Percentiles rank a stretch among this genome's conserved stretches.
These are phyloP conservation scores for Poecilia gillii DNA, from an alignment of 2,797 vertebrate species.

Conservation along the genomic window DNA sequence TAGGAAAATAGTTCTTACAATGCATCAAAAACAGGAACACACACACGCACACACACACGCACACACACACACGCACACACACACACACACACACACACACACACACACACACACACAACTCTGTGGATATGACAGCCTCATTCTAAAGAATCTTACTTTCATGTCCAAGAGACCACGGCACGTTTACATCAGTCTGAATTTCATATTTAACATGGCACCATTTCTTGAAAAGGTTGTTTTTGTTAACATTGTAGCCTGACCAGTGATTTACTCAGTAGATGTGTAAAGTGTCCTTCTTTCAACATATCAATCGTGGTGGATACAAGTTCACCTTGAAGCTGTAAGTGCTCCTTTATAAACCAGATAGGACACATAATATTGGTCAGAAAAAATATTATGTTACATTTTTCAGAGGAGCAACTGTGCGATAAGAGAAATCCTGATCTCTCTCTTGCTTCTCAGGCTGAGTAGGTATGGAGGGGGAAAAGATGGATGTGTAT, in stretches of 20 bases:
- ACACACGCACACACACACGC: too few relatives aligned
- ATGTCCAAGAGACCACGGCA: background rate
- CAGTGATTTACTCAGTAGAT: background rate
- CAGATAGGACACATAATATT: background rate
- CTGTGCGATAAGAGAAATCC: background rate
- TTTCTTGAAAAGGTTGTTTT: background rate
- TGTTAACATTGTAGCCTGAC: background rate
- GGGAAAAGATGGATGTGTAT: slow-evolving; percentile 21
- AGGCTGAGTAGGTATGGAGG: background rate
- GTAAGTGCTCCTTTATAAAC: background rate
- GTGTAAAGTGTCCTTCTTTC: background rate
- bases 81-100: too few relatives aligned
- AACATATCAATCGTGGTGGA: background rate
- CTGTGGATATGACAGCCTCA: background rate
- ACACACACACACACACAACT: background rate
- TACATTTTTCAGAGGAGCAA: background rate
- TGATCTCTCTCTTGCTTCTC: background rate
- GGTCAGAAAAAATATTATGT: background rate
- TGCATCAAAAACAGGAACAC: too few relatives aligned
- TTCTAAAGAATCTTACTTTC: background rate
- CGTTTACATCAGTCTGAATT: background rate
- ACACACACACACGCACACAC: too few relatives aligned
- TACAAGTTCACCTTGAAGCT: background rate
- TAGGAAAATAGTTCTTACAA: too few relatives aligned
- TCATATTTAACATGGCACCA: background rate